These are phyloP conservation scores for Aphelinus certus DNA, from an alignment of 1,140 invertebrate species.

Conservation along the genomic window DNA sequence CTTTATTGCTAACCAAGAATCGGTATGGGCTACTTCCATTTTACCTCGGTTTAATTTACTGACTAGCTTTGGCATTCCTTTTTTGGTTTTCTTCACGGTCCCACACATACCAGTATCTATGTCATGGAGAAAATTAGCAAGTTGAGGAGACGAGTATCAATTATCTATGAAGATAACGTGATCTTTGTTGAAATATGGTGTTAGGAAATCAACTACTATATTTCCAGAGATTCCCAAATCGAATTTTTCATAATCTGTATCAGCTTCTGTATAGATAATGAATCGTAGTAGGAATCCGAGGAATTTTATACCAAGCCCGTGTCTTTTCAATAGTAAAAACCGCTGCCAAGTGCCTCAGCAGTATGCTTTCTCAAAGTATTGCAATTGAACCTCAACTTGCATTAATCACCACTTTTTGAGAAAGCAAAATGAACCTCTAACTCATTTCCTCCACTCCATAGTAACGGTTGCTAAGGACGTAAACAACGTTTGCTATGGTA, in stretches of 20 bases:
- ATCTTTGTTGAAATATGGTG: conserved; percentile 43
- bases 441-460: no score
- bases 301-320: conserved; percentile 3
- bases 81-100: conserved; percentile 44
- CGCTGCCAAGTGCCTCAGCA: not conserved
- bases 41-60: conserved; percentile 43
- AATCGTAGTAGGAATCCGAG: conserved; percentile 6
- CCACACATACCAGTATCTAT: conserved; percentile 42
- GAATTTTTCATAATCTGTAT: conserved; percentile 40
- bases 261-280: conserved; percentile 41
- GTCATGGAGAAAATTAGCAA: conserved; percentile 42
- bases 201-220: conserved; percentile 43
- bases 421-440: no score
- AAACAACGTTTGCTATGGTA: no score
- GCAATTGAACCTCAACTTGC: no score
- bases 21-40: conserved; percentile 38
- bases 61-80: conserved; percentile 43
- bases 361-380: no score
- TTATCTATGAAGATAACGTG: conserved; percentile 42
- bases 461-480: no score
- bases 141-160: conserved; percentile 44
- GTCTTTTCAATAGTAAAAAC: conserved; percentile 1
- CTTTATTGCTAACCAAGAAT: conserved; percentile 45
- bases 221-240: conserved; percentile 38
- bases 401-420: no score